Evolutionary conservation across 2,888 invertebrate species (phyloP).

Genomic region (Drosophila lacicola): DNA sequence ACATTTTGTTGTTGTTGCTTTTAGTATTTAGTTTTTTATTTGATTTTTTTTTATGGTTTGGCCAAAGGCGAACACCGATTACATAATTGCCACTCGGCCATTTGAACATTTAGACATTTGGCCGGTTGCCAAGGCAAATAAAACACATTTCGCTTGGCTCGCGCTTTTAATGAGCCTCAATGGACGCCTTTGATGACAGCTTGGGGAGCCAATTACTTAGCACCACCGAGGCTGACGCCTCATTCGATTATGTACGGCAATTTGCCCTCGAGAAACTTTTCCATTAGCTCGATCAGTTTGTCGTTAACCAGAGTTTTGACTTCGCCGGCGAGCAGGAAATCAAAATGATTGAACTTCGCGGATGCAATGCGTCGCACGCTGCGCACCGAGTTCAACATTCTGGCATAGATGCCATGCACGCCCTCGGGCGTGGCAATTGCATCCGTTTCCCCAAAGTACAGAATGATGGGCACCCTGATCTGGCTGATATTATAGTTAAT

Average conservation of each 20-base stretch:
- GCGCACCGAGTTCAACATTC: conserved; percentile 58
- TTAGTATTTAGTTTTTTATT: conserved; percentile 42
- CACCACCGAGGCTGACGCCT: conserved; percentile 16
- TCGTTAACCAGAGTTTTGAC: conserved; percentile 75
- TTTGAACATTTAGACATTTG: conserved; percentile 49
- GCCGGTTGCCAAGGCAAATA: conserved; percentile 57
- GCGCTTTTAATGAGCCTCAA: conserved; percentile 55
- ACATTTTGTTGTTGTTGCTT: conserved; percentile 43
- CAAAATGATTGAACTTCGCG: conserved; percentile 79
- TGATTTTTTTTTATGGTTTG: conserved; percentile 55
- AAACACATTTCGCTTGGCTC: conserved; percentile 54
- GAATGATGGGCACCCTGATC: conserved; percentile 68
- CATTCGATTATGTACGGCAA: conserved; percentile 77
- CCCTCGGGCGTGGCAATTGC: conserved; percentile 78
- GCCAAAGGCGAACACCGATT: conserved; percentile 43
- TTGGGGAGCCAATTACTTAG: conserved; percentile 44
- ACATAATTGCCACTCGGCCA: conserved; percentile 66
- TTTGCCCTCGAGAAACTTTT: conserved; percentile 69
- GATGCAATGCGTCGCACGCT: conserved; percentile 74
- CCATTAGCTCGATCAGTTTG: conserved; percentile 72
- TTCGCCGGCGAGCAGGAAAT: conserved; percentile 74
- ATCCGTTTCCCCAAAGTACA: conserved; percentile 81
- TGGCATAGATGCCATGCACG: conserved; percentile 77
- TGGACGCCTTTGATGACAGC: conserved; percentile 50
- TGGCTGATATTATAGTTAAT: conserved; percentile 68